A percentile compares a stretch with the other conserved stretches of the same genome.
phyloP scores from a whole-genome alignment of 2,797 vertebrate species.

The Paratrypauchen microcephalus region DNA sequence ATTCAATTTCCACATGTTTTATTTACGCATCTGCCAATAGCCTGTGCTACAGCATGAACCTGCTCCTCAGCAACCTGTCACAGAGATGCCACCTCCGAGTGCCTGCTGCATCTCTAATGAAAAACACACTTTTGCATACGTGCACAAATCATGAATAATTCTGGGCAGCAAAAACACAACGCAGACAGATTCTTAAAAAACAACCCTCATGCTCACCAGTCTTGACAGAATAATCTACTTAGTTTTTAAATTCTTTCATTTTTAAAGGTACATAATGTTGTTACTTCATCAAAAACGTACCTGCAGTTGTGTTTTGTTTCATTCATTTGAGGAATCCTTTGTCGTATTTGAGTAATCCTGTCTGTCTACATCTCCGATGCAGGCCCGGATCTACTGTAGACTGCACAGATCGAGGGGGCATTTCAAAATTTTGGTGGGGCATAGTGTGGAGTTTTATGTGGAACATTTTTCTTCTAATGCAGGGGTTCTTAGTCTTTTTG shows the following conservation, averaged over 20 bases:
- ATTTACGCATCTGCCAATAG: constrained; percentile 2
- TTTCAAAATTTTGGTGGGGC: too few species aligned
- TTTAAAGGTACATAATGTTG: too few species aligned
- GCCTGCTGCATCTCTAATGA: background rate
- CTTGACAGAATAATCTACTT: background rate
- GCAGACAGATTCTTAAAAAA: background rate
- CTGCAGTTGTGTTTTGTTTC: too few species aligned
- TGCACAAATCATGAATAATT: constrained; percentile 15
- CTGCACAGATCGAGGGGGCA: too few species aligned
- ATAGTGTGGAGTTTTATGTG: too few species aligned
- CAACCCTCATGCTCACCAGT: background rate
- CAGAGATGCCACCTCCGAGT: constrained; percentile 1
- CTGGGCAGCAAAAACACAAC: constrained; percentile 6
- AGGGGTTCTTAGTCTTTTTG: too few species aligned
- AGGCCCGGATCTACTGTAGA: too few species aligned
- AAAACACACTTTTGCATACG: constrained; percentile 22
- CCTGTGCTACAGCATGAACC: constrained; percentile 11
- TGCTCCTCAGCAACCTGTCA: constrained; percentile 30
- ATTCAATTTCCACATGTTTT: background rate
- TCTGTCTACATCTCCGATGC: too few species aligned
- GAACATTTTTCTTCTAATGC: too few species aligned
- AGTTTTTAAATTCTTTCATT: background rate
- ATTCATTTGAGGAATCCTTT: too few species aligned
- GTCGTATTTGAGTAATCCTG: too few species aligned
- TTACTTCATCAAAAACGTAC: too few species aligned